A percentile compares a stretch with the other conserved stretches of the same genome.
Evolutionary conservation across 1,140 invertebrate species (phyloP).

Genomic region (Belonocnema kinseyi): DNA sequence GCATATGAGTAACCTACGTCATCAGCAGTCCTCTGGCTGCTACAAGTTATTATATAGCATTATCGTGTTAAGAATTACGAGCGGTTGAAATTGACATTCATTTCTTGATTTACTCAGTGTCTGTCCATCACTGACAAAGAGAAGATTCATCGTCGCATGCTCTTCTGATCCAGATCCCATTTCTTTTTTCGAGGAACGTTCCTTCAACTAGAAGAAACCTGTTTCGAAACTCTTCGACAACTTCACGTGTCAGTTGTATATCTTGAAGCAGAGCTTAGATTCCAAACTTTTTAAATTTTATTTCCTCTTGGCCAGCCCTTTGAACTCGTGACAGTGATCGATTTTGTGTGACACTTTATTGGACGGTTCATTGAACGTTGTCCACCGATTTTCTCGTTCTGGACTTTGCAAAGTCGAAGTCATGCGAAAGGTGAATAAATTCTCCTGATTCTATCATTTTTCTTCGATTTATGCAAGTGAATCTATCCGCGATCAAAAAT

Average conservation of each 20-base stretch:
- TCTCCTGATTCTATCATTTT: not conserved
- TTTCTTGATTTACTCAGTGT: conserved; percentile 26
- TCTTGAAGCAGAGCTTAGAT: conserved; percentile 13
- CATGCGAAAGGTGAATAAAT: conserved; percentile 3
- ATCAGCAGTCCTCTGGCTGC: conserved; percentile 25
- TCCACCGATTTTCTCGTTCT: not conserved
- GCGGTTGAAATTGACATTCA: conserved; percentile 28
- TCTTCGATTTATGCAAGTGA: too few species aligned
- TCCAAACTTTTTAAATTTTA: not conserved
- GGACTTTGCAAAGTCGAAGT: not conserved
- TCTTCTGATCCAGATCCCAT: conserved; percentile 2
- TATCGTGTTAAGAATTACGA: conserved; percentile 26
- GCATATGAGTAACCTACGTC: conserved; percentile 14
- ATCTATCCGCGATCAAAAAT: too few species aligned
- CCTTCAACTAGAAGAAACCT: conserved; percentile 17
- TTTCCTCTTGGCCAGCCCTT: conserved; percentile 15
- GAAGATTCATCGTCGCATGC: not conserved
- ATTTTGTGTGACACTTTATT: conserved; percentile 9
- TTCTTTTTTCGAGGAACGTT: conserved; percentile 7
- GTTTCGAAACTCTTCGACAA: conserved; percentile 13
- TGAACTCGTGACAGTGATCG: conserved; percentile 11
- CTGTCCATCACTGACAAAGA: conserved; percentile 8
- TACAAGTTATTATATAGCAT: conserved; percentile 27
- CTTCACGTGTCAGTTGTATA: conserved; percentile 13
- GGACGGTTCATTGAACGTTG: conserved; percentile 20